A percentile compares a stretch with the other conserved stretches of the same genome.
Evolutionary conservation across 2,113 vertebrate genomes (phyloP).

Genomic region (Chroicocephalus ridibundus): DNA sequence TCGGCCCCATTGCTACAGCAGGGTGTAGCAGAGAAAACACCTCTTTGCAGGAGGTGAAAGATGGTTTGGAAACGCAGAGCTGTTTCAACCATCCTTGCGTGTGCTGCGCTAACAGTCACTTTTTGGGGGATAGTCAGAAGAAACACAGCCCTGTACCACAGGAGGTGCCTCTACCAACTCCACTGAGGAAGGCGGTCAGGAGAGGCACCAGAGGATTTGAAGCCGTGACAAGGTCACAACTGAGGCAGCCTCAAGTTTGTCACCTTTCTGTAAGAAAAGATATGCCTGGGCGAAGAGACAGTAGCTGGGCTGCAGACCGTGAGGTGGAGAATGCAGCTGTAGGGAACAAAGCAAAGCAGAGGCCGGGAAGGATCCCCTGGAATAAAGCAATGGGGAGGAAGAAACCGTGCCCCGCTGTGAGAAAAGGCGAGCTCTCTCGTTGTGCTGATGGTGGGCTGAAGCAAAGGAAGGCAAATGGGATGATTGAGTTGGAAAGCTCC

Average conservation of each 20-base stretch:
- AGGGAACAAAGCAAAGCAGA: conserved; percentile 2
- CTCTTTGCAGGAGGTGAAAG: background rate
- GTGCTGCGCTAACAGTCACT: background rate
- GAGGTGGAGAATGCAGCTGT: background rate
- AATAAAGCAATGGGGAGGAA: background rate
- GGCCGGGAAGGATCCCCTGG: background rate
- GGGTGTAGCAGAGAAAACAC: background rate
- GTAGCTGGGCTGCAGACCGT: background rate
- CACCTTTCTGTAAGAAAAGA: background rate
- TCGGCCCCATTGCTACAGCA: background rate
- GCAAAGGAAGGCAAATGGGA: background rate
- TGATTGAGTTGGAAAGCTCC: background rate
- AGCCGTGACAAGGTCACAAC: background rate
- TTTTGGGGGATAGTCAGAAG: background rate
- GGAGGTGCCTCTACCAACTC: background rate
- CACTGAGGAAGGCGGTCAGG: conserved; percentile 11
- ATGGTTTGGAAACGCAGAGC: background rate
- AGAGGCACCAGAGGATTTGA: background rate
- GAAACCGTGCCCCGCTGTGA: background rate
- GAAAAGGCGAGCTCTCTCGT: background rate
- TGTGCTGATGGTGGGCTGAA: background rate
- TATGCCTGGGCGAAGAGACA: background rate
- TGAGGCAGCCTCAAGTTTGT: background rate
- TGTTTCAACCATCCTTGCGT: background rate
- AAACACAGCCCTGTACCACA: background rate